phyloP scores from a whole-genome alignment of 92 coral and sea anemone genomes.

The Zoanthus gigantus region DNA sequence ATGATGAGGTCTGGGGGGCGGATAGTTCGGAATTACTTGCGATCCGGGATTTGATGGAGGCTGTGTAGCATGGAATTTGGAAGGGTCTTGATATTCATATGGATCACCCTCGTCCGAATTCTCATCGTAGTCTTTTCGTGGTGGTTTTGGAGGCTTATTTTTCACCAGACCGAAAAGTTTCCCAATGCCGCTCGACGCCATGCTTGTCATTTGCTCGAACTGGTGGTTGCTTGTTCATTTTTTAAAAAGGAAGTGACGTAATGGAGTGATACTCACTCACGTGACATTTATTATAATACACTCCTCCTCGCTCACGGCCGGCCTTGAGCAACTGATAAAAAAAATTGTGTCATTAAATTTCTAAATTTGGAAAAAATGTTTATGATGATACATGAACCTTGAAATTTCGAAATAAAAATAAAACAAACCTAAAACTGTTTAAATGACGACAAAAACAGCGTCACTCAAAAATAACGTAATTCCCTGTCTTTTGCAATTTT shows the following conservation, averaged over 20 bases:
- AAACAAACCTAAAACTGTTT: neutral
- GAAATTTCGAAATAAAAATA: slow-evolving; percentile 3
- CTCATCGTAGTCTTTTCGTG: slow-evolving; percentile 80
- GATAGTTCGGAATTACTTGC: slow-evolving; percentile 86
- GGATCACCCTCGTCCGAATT: slow-evolving; percentile 58
- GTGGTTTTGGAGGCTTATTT: slow-evolving; percentile 78
- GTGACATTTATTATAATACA: slow-evolving; percentile 22
- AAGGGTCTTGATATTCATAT: slow-evolving; percentile 84
- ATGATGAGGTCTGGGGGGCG: slow-evolving; percentile 99
- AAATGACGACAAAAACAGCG: neutral
- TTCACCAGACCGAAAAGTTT: slow-evolving; percentile 79
- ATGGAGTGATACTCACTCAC: slow-evolving; percentile 32
- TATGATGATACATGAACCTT: slow-evolving; percentile 4
- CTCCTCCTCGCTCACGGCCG: neutral
- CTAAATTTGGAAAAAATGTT: slow-evolving; percentile 42
- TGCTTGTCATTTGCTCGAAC: slow-evolving; percentile 66
- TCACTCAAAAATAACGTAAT: neutral
- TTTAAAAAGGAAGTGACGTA: slow-evolving; percentile 74
- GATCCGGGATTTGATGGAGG: slow-evolving; percentile 70
- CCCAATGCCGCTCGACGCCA: slow-evolving; percentile 60
- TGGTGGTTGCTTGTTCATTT: slow-evolving; percentile 45
- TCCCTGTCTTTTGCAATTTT: too few species aligned
- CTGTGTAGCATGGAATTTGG: slow-evolving; percentile 73
- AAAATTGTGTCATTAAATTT: neutral
- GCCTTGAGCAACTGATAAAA: slow-evolving; percentile 25